A percentile compares a stretch with the other conserved stretches of the same genome.
phyloP scores from a whole-genome alignment of 2,797 vertebrate species.

The Zenarchopterus dispar region DNA sequence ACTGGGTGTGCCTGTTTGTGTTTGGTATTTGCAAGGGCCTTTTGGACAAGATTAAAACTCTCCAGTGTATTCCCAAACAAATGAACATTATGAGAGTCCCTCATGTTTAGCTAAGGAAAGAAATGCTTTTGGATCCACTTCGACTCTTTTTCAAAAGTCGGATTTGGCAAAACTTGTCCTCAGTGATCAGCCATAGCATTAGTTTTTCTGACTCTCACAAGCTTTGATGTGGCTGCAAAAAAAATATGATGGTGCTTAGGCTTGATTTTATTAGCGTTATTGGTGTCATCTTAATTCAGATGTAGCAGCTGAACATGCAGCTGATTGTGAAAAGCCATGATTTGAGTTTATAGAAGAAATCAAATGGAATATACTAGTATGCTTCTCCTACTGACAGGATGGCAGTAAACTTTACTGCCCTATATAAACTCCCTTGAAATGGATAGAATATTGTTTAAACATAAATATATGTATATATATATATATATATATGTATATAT shows the following conservation, averaged over 20 bases:
- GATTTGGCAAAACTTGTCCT: constrained; percentile 43
- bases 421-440: constrained; percentile 48
- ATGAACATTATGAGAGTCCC: constrained; percentile 29
- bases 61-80: constrained; percentile 56
- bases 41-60: constrained; percentile 55
- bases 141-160: constrained; percentile 25
- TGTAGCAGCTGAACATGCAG: constrained; percentile 40
- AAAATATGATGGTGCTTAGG: constrained; percentile 24
- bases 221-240: constrained; percentile 27
- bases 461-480: too few relatives aligned
- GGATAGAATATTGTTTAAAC: too few relatives aligned
- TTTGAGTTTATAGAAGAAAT: constrained; percentile 49
- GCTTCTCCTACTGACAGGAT: constrained; percentile 44
- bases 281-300: constrained; percentile 52
- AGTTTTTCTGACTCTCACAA: constrained; percentile 32
- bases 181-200: constrained; percentile 11
- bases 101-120: constrained; percentile 32
- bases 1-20: constrained; percentile 58
- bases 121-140: constrained; percentile 50
- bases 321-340: constrained; percentile 37
- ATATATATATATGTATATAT: too few relatives aligned
- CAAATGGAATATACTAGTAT: constrained; percentile 44
- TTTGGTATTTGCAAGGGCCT: constrained; percentile 53
- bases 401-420: constrained; percentile 33
- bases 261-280: constrained; percentile 51